Base-by-base conservation (phyloP, 2,113 vertebrate genomes). In the Typhlomys cinereus region DNA sequence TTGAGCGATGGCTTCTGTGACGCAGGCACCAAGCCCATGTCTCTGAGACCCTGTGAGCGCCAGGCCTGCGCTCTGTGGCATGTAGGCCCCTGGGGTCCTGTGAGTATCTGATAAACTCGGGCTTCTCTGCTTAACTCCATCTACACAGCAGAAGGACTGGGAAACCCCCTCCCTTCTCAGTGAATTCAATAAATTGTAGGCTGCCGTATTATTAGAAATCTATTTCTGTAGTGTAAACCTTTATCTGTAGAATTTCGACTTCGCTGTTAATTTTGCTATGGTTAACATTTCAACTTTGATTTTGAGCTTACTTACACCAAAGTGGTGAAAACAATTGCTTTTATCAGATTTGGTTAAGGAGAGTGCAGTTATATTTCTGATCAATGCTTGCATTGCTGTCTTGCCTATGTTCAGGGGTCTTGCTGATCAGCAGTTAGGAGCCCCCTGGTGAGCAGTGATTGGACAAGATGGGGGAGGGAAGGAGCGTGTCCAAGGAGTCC, bases 51-150 rank as follows among this genome's bases (percentile, higher is more conserved):
- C 0, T 99, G 99, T 95, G 98, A 99, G 95, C 98, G 98, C 84
- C 98, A 97, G 1, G 96, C 98, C 25, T 99, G 99, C 94, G 98
- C 99, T 17, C 98, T 98, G 93, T 99, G 99, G 99, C 98, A 99
- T 97, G 98, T 98, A 13, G 99, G 99, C 85, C 98, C 98, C n/a
- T 99, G 99, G 99, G 98, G 99, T 97, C 97, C 97, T 97, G 99
- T 99, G 96, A 99, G 99, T 98, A 97, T 83, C 88, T 64, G 46
- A 92, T 87, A 79, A 14, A n/a, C n/a, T n/a, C n/a, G n/a, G 78
- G 31, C 1, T 46, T 91, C 96, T 89, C 92, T 95, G 13, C 25
- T 57, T 59, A 57, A 34, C 29, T 50, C 11, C 12, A 0, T 79
- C 52, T 75, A 41, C 36, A 39, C 52, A 88, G 4, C 57, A 48